Evolutionary conservation across 2,797 vertebrate species (phyloP).

Genomic region (Chanos chanos): DNA sequence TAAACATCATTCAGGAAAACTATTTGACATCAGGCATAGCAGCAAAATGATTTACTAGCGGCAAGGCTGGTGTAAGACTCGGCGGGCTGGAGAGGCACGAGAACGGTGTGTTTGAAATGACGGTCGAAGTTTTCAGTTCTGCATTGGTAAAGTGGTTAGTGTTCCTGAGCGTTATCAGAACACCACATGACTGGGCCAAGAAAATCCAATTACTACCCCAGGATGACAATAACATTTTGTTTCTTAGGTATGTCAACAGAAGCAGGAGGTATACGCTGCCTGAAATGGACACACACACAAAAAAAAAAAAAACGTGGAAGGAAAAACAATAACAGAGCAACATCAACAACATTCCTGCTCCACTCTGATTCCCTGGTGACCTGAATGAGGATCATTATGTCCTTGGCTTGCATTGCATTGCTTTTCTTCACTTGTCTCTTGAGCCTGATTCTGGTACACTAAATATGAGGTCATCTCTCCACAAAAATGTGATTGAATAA

Average conservation of each 20-base stretch:
- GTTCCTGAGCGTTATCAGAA: no score
- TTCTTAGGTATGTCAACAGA: background rate
- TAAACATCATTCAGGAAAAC: no score
- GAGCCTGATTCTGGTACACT: background rate
- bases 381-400: conserved; percentile 3
- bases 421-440: background rate
- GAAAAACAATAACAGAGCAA: conserved; percentile 3
- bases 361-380: conserved; percentile 6
- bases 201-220: background rate
- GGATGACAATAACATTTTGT: background rate
- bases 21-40: no score
- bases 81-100: no score
- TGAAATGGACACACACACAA: background rate
- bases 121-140: no score
- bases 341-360: conserved; percentile 24
- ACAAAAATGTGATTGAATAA: no score
- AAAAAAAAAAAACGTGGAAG: conserved; percentile 9
- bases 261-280: conserved; percentile 3
- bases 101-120: conserved; percentile 20
- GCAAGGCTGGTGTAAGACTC: no score
- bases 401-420: background rate
- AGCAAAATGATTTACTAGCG: no score
- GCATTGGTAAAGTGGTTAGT: no score
- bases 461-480: background rate
- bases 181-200: no score